A percentile compares a stretch with the other conserved stretches of the same genome.
These are phyloP conservation scores for Eumeta japonica DNA, from an alignment of 1,140 invertebrate genomes.

Conservation along the genomic window DNA sequence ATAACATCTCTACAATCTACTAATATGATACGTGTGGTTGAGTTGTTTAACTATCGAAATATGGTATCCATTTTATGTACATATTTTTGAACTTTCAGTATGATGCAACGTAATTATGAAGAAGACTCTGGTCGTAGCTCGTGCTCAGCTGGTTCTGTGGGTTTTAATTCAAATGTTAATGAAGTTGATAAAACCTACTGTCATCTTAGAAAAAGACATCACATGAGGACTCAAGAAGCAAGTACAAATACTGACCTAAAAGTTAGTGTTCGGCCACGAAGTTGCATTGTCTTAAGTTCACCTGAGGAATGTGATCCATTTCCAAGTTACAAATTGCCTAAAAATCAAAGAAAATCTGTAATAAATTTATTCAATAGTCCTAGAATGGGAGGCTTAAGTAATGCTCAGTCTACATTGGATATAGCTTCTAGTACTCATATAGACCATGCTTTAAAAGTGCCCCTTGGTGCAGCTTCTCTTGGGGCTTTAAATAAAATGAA, in stretches of 20 bases:
- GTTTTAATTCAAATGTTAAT: conserved; percentile 25
- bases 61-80: too few relatives aligned
- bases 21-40: too few relatives aligned
- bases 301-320: conserved; percentile 49
- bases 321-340: conserved; percentile 33
- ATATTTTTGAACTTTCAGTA: conserved; percentile 22
- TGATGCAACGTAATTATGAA: conserved; percentile 38
- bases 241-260: conserved; percentile 52
- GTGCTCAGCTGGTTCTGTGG: conserved; percentile 45
- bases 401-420: conserved; percentile 51
- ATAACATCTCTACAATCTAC: too few relatives aligned
- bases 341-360: conserved; percentile 29
- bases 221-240: conserved; percentile 37
- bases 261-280: conserved; percentile 41
- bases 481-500: neutral
- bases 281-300: conserved; percentile 40
- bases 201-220: conserved; percentile 16
- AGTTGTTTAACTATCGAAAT: too few relatives aligned
- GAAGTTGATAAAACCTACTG: conserved; percentile 11
- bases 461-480: neutral
- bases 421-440: conserved; percentile 49
- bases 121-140: conserved; percentile 53
- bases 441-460: conserved; percentile 20
- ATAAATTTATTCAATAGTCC: conserved; percentile 38
- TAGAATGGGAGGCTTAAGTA: conserved; percentile 43